A percentile compares a stretch with the other conserved stretches of the same genome.
phyloP scores from a whole-genome alignment of 1,140 invertebrate genomes.

The Camponotus pennsylvanicus region DNA sequence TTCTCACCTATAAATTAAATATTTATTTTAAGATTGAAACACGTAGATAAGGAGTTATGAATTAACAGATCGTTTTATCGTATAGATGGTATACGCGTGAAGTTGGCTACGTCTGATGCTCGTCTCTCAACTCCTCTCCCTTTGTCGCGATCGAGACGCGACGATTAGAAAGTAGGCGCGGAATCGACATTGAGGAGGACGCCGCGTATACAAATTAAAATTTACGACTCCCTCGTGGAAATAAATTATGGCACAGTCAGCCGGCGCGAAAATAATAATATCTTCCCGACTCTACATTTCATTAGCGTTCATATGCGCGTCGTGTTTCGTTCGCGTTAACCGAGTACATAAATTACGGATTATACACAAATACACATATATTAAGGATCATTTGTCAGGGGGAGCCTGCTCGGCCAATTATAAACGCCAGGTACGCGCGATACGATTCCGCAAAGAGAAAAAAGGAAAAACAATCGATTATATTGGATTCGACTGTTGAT shows the following conservation, averaged over 20 bases:
- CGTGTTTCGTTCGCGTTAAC: slow-evolving; percentile 31
- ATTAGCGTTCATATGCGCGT: background rate
- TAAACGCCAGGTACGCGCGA: background rate
- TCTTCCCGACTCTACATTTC: slow-evolving; percentile 27
- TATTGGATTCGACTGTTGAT: slow-evolving; percentile 11
- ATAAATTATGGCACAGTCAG: slow-evolving; percentile 35
- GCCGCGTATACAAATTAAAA: slow-evolving; percentile 49
- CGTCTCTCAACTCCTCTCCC: background rate
- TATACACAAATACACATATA: slow-evolving; percentile 32
- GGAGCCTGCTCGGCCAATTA: slow-evolving; percentile 14
- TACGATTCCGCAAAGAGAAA: background rate
- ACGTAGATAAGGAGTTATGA: background rate
- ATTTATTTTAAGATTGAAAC: slow-evolving; percentile 9
- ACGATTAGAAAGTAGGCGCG: slow-evolving; percentile 38
- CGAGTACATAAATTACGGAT: slow-evolving; percentile 49
- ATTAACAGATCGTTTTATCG: background rate
- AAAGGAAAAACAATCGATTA: background rate
- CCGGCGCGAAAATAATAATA: slow-evolving; percentile 31
- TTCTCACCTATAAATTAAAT: background rate
- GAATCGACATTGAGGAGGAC: slow-evolving; percentile 32
- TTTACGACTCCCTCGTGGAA: slow-evolving; percentile 9
- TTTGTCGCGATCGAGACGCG: slow-evolving; percentile 44
- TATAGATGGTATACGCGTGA: background rate
- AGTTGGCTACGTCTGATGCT: background rate
- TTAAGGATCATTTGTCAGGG: slow-evolving; percentile 48